Evolutionary conservation across 2,113 vertebrate genomes (phyloP), one percentile per base, ranked within the genome.

Genomic region (Uria lomvia): DNA sequence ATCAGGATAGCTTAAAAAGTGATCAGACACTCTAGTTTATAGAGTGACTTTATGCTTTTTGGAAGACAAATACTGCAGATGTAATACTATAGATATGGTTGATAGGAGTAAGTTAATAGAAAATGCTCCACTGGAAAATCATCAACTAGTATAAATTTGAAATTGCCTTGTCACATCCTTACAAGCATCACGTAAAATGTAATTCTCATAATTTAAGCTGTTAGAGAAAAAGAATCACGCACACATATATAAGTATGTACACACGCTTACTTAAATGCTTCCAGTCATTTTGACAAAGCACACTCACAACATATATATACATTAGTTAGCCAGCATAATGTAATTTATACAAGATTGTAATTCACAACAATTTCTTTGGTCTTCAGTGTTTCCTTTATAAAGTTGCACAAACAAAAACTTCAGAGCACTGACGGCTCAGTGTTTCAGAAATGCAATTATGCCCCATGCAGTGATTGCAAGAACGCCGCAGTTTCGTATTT

Each of bases 381-480:
- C 88, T 86, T 96, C 91, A 74, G 90, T 67, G 59, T 80, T 97
- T 96, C 86, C 91, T 95, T 97, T 87, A 74, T 59, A 70, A 90
- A 96, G 83, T 59, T 94, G 58, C 92, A 90, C 71, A 81, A 88
- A 95, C 55, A 91, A 94, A 88, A 97, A 72, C 9, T 43, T 82
- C 92, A 97, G 85, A 94, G 95, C 86, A 72, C 73, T 91, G 94
- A 94, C 72, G 96, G 93, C 94, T 84, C n/a, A 52, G 73, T 93
- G 92, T 77, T 96, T 91, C 90, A 92, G 90, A 93, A 97, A 96
- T 32, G 96, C 97, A 97, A 94, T 98, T 97, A 98, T 62, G 84
- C 96, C 96, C 45, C 98, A 97, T 43, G 97, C 96, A 86, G 97
- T 63, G 97, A 84, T 0, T 49, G 92, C 92, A 94, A 93, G 92